These are phyloP conservation scores for Chaetodon trifasciatus DNA, from an alignment of 2,797 vertebrate genomes.

Conservation along the genomic window DNA sequence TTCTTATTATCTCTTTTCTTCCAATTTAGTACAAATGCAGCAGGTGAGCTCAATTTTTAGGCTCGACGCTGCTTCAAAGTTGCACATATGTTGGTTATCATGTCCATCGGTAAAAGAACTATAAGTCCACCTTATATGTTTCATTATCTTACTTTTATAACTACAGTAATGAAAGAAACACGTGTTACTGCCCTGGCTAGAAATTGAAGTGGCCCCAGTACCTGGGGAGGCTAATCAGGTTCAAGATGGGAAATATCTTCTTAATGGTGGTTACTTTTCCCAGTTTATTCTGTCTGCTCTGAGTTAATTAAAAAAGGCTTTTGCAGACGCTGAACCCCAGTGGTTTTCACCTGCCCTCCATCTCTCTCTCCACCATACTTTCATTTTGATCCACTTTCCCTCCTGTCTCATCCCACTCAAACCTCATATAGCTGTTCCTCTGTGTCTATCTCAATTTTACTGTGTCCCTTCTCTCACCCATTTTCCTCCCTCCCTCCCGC, in stretches of 20 bases:
- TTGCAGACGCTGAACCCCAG: slow-evolving; percentile 59
- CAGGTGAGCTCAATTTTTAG: slow-evolving; percentile 5
- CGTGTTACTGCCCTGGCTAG: slow-evolving; percentile 21
- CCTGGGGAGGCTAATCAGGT: slow-evolving; percentile 66
- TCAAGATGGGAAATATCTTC: slow-evolving; percentile 65
- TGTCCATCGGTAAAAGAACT: background rate
- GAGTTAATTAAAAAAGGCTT: slow-evolving; percentile 72
- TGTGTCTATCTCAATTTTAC: slow-evolving; percentile 12
- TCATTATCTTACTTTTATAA: background rate
- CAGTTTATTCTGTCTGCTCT: slow-evolving; percentile 59
- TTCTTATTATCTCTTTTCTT: background rate
- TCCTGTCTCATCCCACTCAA: slow-evolving; percentile 41
- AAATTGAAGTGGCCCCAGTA: slow-evolving; percentile 37
- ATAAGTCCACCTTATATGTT: background rate
- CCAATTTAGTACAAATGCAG: background rate
- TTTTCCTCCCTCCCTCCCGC: background rate
- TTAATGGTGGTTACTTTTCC: slow-evolving; percentile 59
- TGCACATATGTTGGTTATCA: background rate
- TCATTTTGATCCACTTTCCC: slow-evolving; percentile 51
- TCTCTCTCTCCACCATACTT: slow-evolving; percentile 30
- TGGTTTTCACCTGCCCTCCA: slow-evolving; percentile 61
- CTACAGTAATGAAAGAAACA: background rate
- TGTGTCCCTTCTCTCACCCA: background rate
- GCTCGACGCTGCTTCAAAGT: slow-evolving; percentile 5
- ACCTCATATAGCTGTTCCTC: slow-evolving; percentile 5